These are phyloP conservation scores for Mactromeris polynyma DNA, from an alignment of 2,888 invertebrate genomes.

Conservation along the genomic window DNA sequence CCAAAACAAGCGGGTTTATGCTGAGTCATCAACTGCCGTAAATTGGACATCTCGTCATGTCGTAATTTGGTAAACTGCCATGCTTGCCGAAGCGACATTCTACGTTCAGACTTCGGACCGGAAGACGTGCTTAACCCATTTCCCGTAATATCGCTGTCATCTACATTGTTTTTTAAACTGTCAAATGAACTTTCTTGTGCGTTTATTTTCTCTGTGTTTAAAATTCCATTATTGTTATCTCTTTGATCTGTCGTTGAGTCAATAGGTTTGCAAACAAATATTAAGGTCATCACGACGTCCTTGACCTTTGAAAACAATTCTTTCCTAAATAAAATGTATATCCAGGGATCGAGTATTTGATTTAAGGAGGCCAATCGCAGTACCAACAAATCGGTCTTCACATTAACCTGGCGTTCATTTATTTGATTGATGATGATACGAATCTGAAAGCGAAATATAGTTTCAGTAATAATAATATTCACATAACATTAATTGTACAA, in stretches of 20 bases:
- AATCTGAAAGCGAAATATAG: constrained; percentile 64
- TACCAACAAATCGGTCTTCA: constrained; percentile 78
- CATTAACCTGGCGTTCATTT: constrained; percentile 50
- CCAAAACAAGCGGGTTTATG: constrained; percentile 27
- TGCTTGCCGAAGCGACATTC: background rate
- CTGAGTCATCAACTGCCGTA: constrained; percentile 6
- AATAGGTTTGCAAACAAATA: background rate
- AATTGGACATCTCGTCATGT: background rate
- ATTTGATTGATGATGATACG: constrained; percentile 74
- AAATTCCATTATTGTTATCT: background rate
- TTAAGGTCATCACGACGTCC: background rate
- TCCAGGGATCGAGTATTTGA: constrained; percentile 87
- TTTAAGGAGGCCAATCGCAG: constrained; percentile 85
- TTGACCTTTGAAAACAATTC: constrained; percentile 31
- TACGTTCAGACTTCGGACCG: background rate
- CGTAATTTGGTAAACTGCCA: background rate
- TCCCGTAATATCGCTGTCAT: background rate
- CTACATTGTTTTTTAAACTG: constrained; percentile 14
- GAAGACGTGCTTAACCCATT: background rate
- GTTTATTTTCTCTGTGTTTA: background rate
- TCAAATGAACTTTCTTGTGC: background rate
- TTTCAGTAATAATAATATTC: too few species aligned
- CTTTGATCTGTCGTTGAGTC: background rate
- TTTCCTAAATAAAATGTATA: constrained; percentile 86
- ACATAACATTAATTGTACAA: too few species aligned